A percentile compares a stretch with the other conserved stretches of the same genome.
Conservation (phyloP, 2,113 vertebrate genomes). For the Xiphorhynchus elegans region DNA sequence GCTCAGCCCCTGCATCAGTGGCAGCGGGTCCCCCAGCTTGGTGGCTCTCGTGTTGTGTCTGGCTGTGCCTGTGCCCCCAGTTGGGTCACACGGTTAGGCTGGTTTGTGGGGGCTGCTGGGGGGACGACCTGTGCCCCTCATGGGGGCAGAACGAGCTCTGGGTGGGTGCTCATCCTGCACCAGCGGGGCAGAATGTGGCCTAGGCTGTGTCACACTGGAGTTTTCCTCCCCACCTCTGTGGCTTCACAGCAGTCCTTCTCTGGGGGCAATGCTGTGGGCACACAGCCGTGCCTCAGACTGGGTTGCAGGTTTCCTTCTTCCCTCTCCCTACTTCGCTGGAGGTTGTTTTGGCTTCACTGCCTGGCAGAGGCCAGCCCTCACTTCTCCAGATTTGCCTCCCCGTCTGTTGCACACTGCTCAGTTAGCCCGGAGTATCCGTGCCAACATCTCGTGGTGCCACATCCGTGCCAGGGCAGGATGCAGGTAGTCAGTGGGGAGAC, state of each 20-base stretch:
- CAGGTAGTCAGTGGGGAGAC: neutral
- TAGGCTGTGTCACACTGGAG: neutral
- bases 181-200: accelerated
- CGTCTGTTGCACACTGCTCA: neutral
- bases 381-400: neutral
- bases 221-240: neutral
- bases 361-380: neutral
- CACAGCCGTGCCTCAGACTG: accelerated
- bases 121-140: neutral
- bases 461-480: accelerated
- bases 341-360: neutral
- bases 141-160: neutral
- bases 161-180: neutral
- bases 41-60: neutral
- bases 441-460: neutral
- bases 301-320: neutral
- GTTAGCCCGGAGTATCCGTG: accelerated
- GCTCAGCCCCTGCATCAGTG: neutral
- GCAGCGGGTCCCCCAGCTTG: neutral
- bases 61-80: accelerated
- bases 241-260: accelerated
- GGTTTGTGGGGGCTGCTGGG: neutral
- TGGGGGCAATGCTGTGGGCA: neutral
- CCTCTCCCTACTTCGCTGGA: neutral
- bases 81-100: accelerated